Evolutionary conservation across 2,797 vertebrate species (phyloP).

Genomic region (Tauraco hartlaubi): DNA sequence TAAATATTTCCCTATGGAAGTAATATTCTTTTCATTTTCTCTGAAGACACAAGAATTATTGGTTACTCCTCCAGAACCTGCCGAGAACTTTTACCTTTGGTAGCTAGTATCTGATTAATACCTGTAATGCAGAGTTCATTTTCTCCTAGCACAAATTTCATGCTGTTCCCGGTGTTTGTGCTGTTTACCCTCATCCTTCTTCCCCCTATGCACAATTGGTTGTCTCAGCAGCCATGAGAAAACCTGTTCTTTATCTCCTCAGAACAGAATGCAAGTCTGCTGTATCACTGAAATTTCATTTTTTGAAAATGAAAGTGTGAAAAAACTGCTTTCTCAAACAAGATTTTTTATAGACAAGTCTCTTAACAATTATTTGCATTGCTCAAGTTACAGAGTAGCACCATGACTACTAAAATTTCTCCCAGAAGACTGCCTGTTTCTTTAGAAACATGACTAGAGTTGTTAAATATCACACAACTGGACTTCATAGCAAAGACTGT

Average conservation of each 20-base stretch:
- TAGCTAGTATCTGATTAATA: neutral
- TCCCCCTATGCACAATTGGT: neutral
- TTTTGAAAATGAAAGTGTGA: constrained; percentile 35
- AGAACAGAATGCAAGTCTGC: constrained; percentile 44
- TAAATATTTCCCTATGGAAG: neutral
- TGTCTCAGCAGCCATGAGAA: constrained; percentile 37
- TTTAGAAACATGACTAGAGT: neutral
- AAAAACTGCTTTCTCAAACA: constrained; percentile 15
- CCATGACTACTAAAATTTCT: neutral
- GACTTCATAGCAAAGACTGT: neutral
- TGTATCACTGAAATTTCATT: constrained; percentile 9
- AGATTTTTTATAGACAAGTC: neutral
- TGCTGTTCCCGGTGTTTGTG: neutral
- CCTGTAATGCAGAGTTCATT: neutral
- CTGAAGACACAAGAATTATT: neutral
- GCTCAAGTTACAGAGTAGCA: neutral
- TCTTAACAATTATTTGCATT: neutral
- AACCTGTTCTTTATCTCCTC: neutral
- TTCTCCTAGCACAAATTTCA: neutral
- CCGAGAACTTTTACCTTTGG: neutral
- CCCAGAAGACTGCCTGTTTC: neutral
- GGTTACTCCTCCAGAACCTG: neutral
- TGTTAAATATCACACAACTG: neutral
- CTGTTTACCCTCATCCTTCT: neutral
- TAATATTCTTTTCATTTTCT: neutral